Base-by-base conservation (phyloP, 2,888 invertebrate genomes). In the Nesidiocoris tenuis region DNA sequence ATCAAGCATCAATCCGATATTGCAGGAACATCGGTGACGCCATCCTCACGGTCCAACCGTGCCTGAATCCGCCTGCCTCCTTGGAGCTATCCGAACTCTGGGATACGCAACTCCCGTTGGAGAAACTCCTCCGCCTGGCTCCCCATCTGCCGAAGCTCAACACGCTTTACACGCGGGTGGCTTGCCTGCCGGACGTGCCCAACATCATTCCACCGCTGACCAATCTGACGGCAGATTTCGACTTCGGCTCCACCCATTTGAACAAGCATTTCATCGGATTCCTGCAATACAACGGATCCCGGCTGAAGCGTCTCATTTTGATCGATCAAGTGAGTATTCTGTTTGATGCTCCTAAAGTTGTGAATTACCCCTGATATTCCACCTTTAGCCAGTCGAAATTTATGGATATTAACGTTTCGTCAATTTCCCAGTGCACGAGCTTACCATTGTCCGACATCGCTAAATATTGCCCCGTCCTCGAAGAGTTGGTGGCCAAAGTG, bases 1-100 rank as follows among this genome's bases (percentile, higher is more conserved):
- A n/a, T n/a, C n/a, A n/a, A n/a, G n/a, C n/a, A n/a, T n/a, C n/a
- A n/a, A n/a, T n/a, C n/a, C n/a, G n/a, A n/a, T n/a, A n/a, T n/a
- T 76, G 72, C 56, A 82, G 82, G 65, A 82, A 82, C 72, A 81
- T 82, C 25, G 82, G 82, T 12, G 82, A 82, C 78, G 81, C 81
- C 12, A 80, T 82, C 25, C 76, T 81, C 54, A 80, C 77, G 7
- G 79, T 82, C 39, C 78, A 79, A 24, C 74, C 78, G 2, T 78
- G 80, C 55, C 71, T 78, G 19, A 77, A 75, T 55, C 72, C 80
- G 0, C 78, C 78, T 12, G 77, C 79, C 17, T 56, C 76, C 12
- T 78, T 82, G 9, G 77, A 77, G 9, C 79, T 82, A 22, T 81
- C 81, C 1, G 81, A 82, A 57, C 78, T 82, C 9, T 82, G 81